Evolutionary conservation across 2,888 invertebrate genomes (phyloP), one percentile per base, ranked within the genome.

Genomic region (Xestia ashworthii): DNA sequence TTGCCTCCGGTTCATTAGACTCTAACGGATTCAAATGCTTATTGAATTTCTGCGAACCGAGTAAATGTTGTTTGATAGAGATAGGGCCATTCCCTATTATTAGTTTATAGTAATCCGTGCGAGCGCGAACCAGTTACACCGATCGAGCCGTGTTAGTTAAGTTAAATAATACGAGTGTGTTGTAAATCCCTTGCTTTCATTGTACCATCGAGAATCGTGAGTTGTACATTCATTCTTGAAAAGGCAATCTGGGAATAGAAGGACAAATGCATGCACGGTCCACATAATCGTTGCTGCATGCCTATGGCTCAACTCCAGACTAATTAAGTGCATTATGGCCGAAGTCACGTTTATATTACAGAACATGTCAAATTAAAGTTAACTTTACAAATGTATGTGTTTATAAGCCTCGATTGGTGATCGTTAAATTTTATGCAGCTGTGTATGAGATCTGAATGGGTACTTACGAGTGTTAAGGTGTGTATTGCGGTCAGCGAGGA

Each of bases 171-270:
- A 90, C 89, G 85, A 91, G 88, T 90, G 91, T 92, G 92, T 91
- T 92, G 92, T 93, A 92, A 93, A 93, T 91, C 92, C 91, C 89
- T 91, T 90, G 92, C 91, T 93, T 94, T 93, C 92, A 94, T 93
- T 93, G 93, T 94, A 89, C 88, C 92, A 92, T 93, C 92, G 90
- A 90, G 91, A 93, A 89, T 94, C 93, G 93, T 94, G 94, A 94
- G 93, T 88, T 90, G 90, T 92, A 90, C 92, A 92, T 92, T 93
- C 90, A 90, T 89, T 91, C 90, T 93, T 91, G 91, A 92, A 93
- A 92, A 91, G 90, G 90, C 88, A 91, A 90, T 84, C 88, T 87
- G 90, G 89, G 91, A 91, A 89, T 89, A 88, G 87, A 89, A 86
- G 85, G 83, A 90, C 89, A 88, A 89, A 89, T 90, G 87, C 88